A percentile compares a stretch with the other conserved stretches of the same genome.
These are phyloP conservation scores for Pituophis catenifer DNA, from an alignment of 2,113 vertebrate species.

Conservation along the genomic window DNA sequence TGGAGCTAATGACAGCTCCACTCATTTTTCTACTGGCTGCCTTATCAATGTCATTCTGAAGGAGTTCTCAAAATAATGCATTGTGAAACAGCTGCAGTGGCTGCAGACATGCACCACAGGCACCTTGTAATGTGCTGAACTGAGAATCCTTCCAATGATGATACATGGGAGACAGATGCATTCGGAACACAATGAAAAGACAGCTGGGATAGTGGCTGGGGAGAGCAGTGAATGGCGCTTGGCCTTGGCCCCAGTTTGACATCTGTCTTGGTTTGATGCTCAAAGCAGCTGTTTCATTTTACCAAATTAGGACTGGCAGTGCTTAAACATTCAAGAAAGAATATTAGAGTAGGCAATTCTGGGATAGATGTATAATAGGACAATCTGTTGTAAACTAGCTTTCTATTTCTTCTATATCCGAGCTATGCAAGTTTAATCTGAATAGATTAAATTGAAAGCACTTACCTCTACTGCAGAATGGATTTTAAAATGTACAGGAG, in stretches of 20 bases:
- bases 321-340: neutral
- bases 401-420: neutral
- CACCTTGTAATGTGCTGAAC: neutral
- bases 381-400: neutral
- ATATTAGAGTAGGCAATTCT: neutral
- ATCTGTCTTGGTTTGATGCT: neutral
- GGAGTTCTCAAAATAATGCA: neutral
- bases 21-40: neutral
- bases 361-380: neutral
- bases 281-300: neutral
- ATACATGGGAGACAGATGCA: neutral
- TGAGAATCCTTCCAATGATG: neutral
- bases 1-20: neutral
- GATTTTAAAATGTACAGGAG: neutral
- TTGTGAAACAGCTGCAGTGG: neutral
- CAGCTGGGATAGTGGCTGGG: neutral
- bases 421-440: neutral
- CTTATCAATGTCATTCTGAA: neutral
- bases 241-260: neutral
- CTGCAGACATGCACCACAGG: neutral
- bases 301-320: neutral
- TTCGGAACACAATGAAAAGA: neutral
- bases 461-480: neutral
- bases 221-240: neutral
- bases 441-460: neutral